Evolutionary conservation across 2,113 vertebrate species (phyloP).

Genomic region (Spea multiplicata): DNA sequence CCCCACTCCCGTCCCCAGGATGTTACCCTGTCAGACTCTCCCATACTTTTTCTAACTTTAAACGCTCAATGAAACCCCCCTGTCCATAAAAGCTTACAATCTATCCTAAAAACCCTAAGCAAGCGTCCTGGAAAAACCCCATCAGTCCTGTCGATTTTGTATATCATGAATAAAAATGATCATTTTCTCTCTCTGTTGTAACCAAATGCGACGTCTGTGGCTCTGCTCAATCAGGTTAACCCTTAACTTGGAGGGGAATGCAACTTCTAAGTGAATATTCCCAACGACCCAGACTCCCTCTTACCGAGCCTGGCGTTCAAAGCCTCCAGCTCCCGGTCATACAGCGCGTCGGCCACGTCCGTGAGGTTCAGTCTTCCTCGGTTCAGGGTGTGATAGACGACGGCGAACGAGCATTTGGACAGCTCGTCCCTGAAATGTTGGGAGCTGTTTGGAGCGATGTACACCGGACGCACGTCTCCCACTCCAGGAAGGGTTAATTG

Average conservation of each 20-base stretch:
- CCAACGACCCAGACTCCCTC: not conserved
- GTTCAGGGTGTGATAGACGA: not conserved
- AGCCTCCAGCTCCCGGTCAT: not conserved
- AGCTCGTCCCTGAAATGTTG: too few species aligned
- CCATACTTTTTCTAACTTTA: too few species aligned
- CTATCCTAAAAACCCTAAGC: too few species aligned
- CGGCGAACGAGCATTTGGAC: not conserved
- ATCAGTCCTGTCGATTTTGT: not conserved
- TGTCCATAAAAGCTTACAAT: too few species aligned
- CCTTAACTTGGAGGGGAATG: too few species aligned
- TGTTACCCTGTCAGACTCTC: too few species aligned
- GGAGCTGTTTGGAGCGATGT: not conserved
- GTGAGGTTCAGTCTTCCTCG: not conserved
- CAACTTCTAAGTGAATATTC: too few species aligned
- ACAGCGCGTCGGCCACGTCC: not conserved
- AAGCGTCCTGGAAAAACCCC: not conserved
- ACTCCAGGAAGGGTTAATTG: not conserved
- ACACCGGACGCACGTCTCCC: not conserved
- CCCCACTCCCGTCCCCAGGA: too few species aligned
- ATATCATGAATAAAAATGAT: not conserved
- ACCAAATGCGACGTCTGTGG: not conserved
- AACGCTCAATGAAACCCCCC: too few species aligned
- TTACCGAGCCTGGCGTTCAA: not conserved
- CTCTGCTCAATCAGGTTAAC: too few species aligned
- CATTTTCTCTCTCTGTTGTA: not conserved